phyloP scores from a whole-genome alignment of 2,797 vertebrate genomes.

The Etheostoma nigrum region DNA sequence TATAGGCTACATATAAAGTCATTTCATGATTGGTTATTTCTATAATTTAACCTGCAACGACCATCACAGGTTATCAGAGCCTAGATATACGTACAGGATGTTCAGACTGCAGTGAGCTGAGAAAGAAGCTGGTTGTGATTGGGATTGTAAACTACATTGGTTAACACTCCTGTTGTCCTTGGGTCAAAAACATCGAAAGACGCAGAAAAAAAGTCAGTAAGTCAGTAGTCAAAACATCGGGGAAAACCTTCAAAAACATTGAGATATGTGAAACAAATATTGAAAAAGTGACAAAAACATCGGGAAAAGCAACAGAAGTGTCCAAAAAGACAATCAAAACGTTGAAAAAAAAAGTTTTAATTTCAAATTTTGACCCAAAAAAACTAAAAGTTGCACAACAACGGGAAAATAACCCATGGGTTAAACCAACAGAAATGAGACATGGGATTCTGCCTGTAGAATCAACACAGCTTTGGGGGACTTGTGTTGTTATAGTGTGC shows the following conservation, averaged over 20 bases:
- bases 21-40: neutral
- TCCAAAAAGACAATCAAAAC: too few species aligned
- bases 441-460: neutral
- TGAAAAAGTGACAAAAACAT: too few species aligned
- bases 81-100: neutral
- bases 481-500: constrained; percentile 1
- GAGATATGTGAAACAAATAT: too few species aligned
- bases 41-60: neutral
- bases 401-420: too few species aligned
- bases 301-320: too few species aligned
- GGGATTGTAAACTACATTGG: constrained; percentile 7
- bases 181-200: too few species aligned
- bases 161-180: neutral
- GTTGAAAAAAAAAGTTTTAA: too few species aligned
- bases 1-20: neutral
- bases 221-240: too few species aligned
- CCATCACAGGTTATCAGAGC: neutral
- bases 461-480: neutral
- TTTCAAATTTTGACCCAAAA: too few species aligned
- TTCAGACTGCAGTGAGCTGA: constrained; percentile 2
- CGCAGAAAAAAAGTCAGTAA: too few species aligned
- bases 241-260: too few species aligned
- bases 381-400: too few species aligned
- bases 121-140: neutral
- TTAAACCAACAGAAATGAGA: constrained; percentile 6